Conservation (phyloP, 2,113 vertebrate genomes). For the Narcine bancroftii region DNA sequence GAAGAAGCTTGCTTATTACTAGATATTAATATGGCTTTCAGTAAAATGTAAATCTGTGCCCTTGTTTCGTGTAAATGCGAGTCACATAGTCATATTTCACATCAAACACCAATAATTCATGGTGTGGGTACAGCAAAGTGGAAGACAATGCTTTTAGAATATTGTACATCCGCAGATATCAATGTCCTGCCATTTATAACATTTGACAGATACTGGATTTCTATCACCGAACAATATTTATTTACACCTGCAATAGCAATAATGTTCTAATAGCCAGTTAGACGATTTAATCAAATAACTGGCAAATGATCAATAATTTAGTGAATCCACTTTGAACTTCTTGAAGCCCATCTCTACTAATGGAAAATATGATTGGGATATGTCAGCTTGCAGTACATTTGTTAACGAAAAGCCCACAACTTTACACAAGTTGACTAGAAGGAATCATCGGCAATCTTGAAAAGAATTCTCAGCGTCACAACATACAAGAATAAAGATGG, state of each 20-base stretch:
- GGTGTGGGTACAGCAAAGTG: background rate
- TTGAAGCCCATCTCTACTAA: background rate
- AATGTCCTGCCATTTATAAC: background rate
- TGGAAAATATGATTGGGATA: background rate
- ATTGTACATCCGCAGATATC: background rate
- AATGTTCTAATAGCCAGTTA: background rate
- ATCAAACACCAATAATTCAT: background rate
- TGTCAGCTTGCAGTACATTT: background rate
- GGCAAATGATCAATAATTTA: background rate
- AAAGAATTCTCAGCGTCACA: background rate
- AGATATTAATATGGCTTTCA: slow-evolving; percentile 10
- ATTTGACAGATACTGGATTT: background rate
- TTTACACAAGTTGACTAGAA: background rate
- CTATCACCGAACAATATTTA: background rate
- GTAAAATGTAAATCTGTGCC: background rate
- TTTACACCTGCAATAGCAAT: slow-evolving; percentile 8
- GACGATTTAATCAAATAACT: slow-evolving; percentile 9
- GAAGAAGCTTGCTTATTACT: background rate
- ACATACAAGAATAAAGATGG: background rate
- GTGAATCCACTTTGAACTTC: background rate
- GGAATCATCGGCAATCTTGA: background rate
- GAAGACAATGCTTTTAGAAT: background rate
- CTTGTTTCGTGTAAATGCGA: slow-evolving; percentile 1
- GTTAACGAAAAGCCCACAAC: background rate
- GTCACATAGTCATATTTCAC: slow-evolving; percentile 10